phyloP scores from a whole-genome alignment of 2,797 vertebrate genomes.

The Chelon labrosus region DNA sequence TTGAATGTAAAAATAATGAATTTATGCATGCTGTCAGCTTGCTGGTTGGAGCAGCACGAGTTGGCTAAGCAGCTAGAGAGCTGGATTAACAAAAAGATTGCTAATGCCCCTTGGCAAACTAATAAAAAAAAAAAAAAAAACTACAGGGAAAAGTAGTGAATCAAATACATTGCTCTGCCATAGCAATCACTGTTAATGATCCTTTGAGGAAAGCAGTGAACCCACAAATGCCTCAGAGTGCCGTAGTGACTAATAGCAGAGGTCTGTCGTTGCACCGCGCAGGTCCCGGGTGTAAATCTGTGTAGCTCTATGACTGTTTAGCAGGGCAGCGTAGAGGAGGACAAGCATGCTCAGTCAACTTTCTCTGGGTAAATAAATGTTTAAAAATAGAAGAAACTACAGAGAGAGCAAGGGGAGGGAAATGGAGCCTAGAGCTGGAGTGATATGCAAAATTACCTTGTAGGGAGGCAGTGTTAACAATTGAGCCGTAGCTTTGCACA shows the following conservation, averaged over 20 bases:
- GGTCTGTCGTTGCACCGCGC: slow-evolving; percentile 20
- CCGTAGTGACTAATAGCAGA: slow-evolving; percentile 38
- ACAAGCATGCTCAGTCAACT: slow-evolving; percentile 38
- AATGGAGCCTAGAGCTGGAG: slow-evolving; percentile 28
- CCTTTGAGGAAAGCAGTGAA: slow-evolving; percentile 55
- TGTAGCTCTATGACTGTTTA: slow-evolving; percentile 40
- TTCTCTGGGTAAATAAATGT: slow-evolving; percentile 50
- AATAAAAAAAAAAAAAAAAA: slow-evolving; percentile 16
- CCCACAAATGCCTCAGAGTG: slow-evolving; percentile 41
- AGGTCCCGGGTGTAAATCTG: slow-evolving; percentile 52
- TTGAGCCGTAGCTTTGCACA: slow-evolving; percentile 4
- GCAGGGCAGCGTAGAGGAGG: slow-evolving; percentile 20
- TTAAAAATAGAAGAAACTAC: slow-evolving; percentile 46
- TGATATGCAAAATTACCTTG: slow-evolving; percentile 10
- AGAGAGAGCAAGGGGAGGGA: slow-evolving; percentile 26
- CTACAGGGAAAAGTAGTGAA: slow-evolving; percentile 23
- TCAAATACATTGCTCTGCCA: slow-evolving; percentile 30
- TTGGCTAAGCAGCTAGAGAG: slow-evolving; percentile 10
- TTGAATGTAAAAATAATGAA: slow-evolving; percentile 29
- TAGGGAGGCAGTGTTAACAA: slow-evolving; percentile 8
- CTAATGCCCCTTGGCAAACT: slow-evolving; percentile 34
- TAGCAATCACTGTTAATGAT: slow-evolving; percentile 44
- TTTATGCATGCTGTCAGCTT: slow-evolving; percentile 35
- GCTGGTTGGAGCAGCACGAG: slow-evolving; percentile 10
- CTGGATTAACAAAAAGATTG: slow-evolving; percentile 11